These are phyloP conservation scores for Hipposideros armiger DNA, from an alignment of 2,113 vertebrate genomes.

Conservation along the genomic window DNA sequence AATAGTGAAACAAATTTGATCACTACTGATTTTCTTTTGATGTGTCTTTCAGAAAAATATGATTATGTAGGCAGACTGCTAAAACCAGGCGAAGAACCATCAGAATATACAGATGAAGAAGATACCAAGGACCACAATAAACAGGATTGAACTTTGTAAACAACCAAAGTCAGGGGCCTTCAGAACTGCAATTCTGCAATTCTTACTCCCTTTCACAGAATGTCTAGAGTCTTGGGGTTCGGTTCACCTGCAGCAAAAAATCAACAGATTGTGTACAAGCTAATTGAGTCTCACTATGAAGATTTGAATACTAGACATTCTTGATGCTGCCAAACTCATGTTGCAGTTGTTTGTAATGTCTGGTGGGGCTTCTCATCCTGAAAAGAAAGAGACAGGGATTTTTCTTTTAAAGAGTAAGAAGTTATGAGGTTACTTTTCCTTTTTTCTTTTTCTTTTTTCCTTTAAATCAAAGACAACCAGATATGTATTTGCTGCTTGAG, in stretches of 20 bases:
- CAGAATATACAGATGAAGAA: constrained; percentile 99
- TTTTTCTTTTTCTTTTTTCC: constrained; percentile 75
- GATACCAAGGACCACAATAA: constrained; percentile 99
- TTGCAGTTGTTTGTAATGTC: constrained; percentile 87
- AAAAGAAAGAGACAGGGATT: constrained; percentile 84
- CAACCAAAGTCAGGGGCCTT: constrained; percentile 96
- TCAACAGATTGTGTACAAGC: constrained; percentile 89
- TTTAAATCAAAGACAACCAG: constrained; percentile 84
- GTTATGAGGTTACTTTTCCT: constrained; percentile 77
- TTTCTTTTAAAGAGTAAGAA: constrained; percentile 79
- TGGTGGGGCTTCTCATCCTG: constrained; percentile 85
- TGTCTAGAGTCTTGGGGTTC: constrained; percentile 87
- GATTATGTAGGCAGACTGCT: constrained; percentile 99
- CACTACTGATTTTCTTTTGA: constrained; percentile 67
- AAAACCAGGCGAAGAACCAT: constrained; percentile 98
- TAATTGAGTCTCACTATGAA: constrained; percentile 85
- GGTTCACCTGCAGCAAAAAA: constrained; percentile 88
- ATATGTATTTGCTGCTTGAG: constrained; percentile 81
- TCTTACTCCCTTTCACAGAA: constrained; percentile 85
- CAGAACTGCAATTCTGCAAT: constrained; percentile 93
- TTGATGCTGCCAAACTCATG: constrained; percentile 86
- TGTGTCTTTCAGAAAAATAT: constrained; percentile 95
- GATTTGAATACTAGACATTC: constrained; percentile 88
- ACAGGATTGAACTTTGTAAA: constrained; percentile 95
- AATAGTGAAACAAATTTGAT: constrained; percentile 62